Base-by-base conservation (phyloP, 2,113 vertebrate genomes). In the Ictalurus furcatus region DNA sequence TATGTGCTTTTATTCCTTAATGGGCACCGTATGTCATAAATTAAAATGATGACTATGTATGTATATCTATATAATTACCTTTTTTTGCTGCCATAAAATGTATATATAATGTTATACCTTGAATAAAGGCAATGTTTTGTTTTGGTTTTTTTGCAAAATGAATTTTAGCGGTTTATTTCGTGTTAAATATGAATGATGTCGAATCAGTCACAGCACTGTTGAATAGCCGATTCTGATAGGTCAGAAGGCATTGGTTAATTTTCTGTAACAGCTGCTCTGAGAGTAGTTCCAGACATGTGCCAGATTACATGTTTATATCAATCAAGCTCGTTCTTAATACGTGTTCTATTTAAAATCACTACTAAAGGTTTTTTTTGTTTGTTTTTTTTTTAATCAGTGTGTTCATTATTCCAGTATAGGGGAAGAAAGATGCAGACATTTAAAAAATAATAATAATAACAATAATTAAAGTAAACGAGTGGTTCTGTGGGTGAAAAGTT, bases 401-500 rank as follows among this genome's bases (percentile, higher is more conserved):
- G 8, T 7, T 74, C 71, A 40, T 37, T 21, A 23, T 74, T 73
- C 34, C 19, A 44, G 17, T 21, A 40, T 74, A 23, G 19, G 37
- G 8, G 9, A 40, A 21, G 34, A 74, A 44, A 74, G 19, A 40
- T 40, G 30, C 37, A 73, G 30, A 34, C n/a, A 16, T 34, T 34
- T 34, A 19, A 71, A 74, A 21, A 40, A 44, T 1, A 30, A 71
- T 48, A 0, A 48, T 48, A 0, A 48, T 48, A 0, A 48, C 7
- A 0, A 48, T 48, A 0, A 7, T 48, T 48, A 73, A 37, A 73
- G 13, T 30, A 73, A 28, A 67, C 2, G 25, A 28, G 63, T 28
- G 21, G 61, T 81, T 61, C 83, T 40, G 85, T 37, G 69, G 58
- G 44, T 76, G 82, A 61, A 80, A 54, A 54, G 40, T 73, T 84